These are phyloP conservation scores for Epizoanthus scotinus DNA, from an alignment of 92 coral and sea anemone genomes.

Conservation along the genomic window DNA sequence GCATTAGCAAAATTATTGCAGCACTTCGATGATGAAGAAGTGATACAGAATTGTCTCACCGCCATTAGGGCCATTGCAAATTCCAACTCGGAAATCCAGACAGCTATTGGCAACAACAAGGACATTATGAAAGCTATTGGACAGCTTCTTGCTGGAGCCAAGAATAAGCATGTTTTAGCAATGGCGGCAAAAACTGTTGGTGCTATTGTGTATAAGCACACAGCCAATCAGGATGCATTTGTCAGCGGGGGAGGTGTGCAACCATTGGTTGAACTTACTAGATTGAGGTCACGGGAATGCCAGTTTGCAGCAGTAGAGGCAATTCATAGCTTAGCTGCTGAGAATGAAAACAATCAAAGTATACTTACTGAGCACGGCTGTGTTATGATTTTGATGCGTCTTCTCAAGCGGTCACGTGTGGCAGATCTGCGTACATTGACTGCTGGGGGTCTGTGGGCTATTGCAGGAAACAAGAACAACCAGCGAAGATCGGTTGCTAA, in stretches of 20 bases:
- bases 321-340: slow-evolving; percentile 74
- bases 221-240: slow-evolving; percentile 89
- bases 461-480: slow-evolving; percentile 82
- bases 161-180: slow-evolving; percentile 86
- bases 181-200: slow-evolving; percentile 85
- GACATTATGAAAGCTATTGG: slow-evolving; percentile 78
- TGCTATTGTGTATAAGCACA: slow-evolving; percentile 70
- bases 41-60: slow-evolving; percentile 70
- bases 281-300: slow-evolving; percentile 75
- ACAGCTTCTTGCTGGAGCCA: slow-evolving; percentile 67
- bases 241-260: slow-evolving; percentile 89
- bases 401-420: slow-evolving; percentile 82
- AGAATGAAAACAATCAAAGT: slow-evolving; percentile 83
- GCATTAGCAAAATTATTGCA: slow-evolving; percentile 68
- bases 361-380: slow-evolving; percentile 87
- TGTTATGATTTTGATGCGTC: slow-evolving; percentile 88
- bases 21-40: slow-evolving; percentile 74
- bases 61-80: slow-evolving; percentile 72
- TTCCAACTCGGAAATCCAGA: slow-evolving; percentile 76
- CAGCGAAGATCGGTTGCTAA: slow-evolving; percentile 83
- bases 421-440: slow-evolving; percentile 77
- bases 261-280: slow-evolving; percentile 76
- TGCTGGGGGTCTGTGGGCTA: slow-evolving; percentile 98
- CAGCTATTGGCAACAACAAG: slow-evolving; percentile 74
- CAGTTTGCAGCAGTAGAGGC: slow-evolving; percentile 94